Conservation (phyloP, 2,797 vertebrate genomes). For the Zalophus californianus region DNA sequence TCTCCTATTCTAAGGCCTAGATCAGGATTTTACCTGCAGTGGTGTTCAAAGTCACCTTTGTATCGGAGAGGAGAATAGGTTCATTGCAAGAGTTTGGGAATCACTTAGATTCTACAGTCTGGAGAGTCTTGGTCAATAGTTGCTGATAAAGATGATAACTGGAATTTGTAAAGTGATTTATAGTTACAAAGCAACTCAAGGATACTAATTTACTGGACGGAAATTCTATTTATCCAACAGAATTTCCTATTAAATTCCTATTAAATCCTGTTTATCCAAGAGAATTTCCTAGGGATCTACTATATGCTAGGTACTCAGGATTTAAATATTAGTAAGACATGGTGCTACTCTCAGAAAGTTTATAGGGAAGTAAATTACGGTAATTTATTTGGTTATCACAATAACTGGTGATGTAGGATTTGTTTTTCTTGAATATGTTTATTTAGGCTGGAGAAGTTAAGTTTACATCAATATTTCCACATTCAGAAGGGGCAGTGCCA, state of each 20-base stretch:
- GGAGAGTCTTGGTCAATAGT: background rate
- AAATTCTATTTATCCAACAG: background rate
- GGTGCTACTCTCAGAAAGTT: background rate
- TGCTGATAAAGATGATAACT: background rate
- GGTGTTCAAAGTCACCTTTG: background rate
- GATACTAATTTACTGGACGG: background rate
- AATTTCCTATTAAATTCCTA: constrained; percentile 38
- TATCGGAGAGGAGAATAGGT: background rate
- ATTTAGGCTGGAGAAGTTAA: background rate
- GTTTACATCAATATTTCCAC: background rate
- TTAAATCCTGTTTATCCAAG: background rate
- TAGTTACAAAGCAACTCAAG: background rate
- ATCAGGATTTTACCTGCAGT: background rate
- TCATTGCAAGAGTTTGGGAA: constrained; percentile 26
- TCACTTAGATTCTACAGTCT: background rate
- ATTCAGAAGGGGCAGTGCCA: background rate
- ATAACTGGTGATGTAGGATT: background rate
- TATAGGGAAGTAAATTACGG: background rate
- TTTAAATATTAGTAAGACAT: background rate
- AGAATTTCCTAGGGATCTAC: constrained; percentile 13
- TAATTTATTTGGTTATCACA: constrained; percentile 31
- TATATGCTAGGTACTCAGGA: background rate
- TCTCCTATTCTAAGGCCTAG: background rate
- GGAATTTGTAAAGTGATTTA: background rate
- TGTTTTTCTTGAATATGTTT: constrained; percentile 32